Evolutionary conservation across 2,113 vertebrate species (phyloP), one percentile per base, ranked within the genome.

Genomic region (Willisornis vidua): DNA sequence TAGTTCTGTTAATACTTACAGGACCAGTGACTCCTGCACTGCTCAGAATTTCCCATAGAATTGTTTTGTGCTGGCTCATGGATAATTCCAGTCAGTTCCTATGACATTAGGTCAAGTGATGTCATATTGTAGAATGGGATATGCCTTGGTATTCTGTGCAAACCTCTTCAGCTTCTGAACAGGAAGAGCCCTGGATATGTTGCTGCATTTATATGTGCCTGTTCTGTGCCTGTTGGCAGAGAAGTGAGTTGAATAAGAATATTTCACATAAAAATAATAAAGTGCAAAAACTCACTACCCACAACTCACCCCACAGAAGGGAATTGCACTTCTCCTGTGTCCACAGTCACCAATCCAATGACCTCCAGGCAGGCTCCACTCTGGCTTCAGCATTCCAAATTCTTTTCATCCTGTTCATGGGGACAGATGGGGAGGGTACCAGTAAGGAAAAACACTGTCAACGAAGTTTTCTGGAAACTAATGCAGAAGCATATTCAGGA

Each of bases 381-480:
- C 71, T 88, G 85, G n/a, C 43, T 83, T 83, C 72, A 90, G 54
- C 46, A 54, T 46, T 70, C n/a, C 28, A 76, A 79, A 79, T 84
- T 79, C 37, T 89, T 92, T 83, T 85, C 37, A 22, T 54, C 67
- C 63, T 46, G 68, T 80, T 77, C 26, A 29, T 0, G 19, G 63
- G 61, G 87, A 94, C 75, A 94, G 87, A 95, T 71, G 68, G 72
- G 59, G 55, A 91, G 46, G 90, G 65, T 52, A 83, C 35, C 49
- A 88, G 79, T 77, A 83, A 75, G 39, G 79, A 85, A 85, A 87
- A 94, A 82, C 89, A 79, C 61, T 79, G 55, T 81, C 87, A 89
- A 85, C 63, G 81, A 92, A 96, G 90, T 95, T 95, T 93, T 93
- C 73, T 92, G 88, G 79, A 96, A 90, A 92, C 12, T 93, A 81